These are phyloP conservation scores for Chaetorhynchus papuensis DNA, from an alignment of 2,113 vertebrate genomes.

Conservation along the genomic window DNA sequence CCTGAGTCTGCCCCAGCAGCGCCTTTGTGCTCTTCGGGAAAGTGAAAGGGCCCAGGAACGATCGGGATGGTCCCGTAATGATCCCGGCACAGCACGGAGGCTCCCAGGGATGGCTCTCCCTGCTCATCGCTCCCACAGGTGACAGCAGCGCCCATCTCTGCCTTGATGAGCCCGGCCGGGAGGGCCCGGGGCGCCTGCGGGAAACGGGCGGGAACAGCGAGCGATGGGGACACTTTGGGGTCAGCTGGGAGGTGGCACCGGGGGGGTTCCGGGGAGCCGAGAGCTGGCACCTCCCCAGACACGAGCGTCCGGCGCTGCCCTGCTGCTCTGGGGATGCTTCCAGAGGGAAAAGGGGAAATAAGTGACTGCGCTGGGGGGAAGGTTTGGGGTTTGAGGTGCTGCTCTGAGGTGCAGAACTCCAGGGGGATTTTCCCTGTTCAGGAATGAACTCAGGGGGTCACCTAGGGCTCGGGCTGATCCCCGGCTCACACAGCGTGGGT, in stretches of 20 bases:
- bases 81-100: neutral
- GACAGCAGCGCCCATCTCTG: neutral
- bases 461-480: neutral
- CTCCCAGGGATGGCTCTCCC: neutral
- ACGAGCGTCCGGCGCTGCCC: neutral
- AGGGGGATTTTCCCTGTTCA: neutral
- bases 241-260: neutral
- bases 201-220: rapidly evolving
- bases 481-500: neutral
- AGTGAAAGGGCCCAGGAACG: neutral
- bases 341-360: neutral
- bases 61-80: neutral
- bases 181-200: neutral
- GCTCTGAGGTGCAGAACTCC: neutral
- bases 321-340: neutral
- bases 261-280: neutral
- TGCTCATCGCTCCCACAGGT: neutral
- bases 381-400: neutral
- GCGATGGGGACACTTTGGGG: neutral
- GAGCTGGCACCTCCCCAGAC: neutral
- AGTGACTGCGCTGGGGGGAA: neutral
- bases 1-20: neutral
- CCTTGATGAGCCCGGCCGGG: neutral
- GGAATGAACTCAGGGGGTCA: neutral
- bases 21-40: neutral